phyloP scores from a whole-genome alignment of 2,113 vertebrate species.

The Campylomormyrus tamandua region DNA sequence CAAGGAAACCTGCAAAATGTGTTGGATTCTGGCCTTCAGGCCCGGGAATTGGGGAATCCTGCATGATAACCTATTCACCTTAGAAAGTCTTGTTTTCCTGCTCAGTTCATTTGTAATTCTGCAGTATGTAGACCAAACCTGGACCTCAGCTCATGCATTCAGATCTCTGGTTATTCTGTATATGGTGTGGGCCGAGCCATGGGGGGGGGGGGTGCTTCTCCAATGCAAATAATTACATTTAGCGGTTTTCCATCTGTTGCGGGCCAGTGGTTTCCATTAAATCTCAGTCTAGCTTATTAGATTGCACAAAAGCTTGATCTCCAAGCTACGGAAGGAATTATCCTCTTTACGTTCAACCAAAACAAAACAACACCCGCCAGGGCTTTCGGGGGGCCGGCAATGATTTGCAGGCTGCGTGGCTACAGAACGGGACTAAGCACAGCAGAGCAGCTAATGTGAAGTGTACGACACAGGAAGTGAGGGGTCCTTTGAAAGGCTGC shows the following conservation, averaged over 20 bases:
- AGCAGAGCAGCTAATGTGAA: not conserved
- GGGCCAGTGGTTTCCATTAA: not conserved
- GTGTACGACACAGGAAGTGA: not conserved
- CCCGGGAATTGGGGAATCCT: not conserved
- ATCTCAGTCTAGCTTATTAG: not conserved
- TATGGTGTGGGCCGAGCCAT: not conserved
- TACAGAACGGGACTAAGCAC: not conserved
- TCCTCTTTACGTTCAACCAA: not conserved
- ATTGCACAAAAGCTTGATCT: not conserved
- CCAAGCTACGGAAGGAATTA: not conserved
- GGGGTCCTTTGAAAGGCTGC: not conserved
- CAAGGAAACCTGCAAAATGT: not conserved
- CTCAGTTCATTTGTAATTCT: not conserved
- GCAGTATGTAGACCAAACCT: not conserved
- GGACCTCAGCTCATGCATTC: not conserved
- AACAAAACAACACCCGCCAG: not conserved
- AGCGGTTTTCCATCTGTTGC: not conserved
- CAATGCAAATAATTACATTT: slow-evolving; percentile 2
- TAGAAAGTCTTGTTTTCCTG: not conserved
- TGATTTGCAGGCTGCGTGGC: not conserved
- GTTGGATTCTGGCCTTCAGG: not conserved
- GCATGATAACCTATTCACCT: not conserved
- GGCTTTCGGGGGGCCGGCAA: not conserved
- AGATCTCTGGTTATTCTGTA: not conserved
- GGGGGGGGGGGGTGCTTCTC: not conserved